phyloP scores from a whole-genome alignment of 2,888 invertebrate species.

The Bombylius discolor region DNA sequence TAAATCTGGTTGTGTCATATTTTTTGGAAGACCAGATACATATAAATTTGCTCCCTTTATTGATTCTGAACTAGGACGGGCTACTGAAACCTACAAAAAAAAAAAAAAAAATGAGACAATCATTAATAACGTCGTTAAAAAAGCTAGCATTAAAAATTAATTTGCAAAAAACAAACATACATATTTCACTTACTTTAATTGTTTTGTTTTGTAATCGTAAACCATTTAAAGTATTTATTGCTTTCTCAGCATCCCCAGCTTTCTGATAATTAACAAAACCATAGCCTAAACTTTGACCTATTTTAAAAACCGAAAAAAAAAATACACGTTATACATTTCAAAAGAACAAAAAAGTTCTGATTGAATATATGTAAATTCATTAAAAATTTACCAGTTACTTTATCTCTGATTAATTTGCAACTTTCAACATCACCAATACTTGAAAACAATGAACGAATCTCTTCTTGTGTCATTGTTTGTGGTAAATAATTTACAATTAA shows the following conservation, averaged over 20 bases:
- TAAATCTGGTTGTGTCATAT: constrained; percentile 74
- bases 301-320: background rate
- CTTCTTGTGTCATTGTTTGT: constrained; percentile 88
- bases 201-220: constrained; percentile 98
- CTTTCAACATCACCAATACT: constrained; percentile 94
- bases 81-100: constrained; percentile 50
- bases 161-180: no score
- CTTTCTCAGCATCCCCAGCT: constrained; percentile 96
- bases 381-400: constrained; percentile 64
- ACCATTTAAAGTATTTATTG: constrained; percentile 95
- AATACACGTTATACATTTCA: background rate
- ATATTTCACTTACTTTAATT: constrained; percentile 67
- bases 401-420: constrained; percentile 93
- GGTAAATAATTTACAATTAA: constrained; percentile 92
- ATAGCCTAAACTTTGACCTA: constrained; percentile 96
- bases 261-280: constrained; percentile 99
- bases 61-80: constrained; percentile 84
- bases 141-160: no score
- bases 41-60: constrained; percentile 91
- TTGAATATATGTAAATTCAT: background rate
- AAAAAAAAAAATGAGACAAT: no score
- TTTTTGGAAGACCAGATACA: constrained; percentile 82
- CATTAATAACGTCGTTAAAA: background rate
- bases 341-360: background rate
- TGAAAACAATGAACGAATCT: constrained; percentile 85